Evolutionary conservation across 2,888 invertebrate species (phyloP), one percentile per base, ranked within the genome.

Genomic region (Leptura quadrifasciata): DNA sequence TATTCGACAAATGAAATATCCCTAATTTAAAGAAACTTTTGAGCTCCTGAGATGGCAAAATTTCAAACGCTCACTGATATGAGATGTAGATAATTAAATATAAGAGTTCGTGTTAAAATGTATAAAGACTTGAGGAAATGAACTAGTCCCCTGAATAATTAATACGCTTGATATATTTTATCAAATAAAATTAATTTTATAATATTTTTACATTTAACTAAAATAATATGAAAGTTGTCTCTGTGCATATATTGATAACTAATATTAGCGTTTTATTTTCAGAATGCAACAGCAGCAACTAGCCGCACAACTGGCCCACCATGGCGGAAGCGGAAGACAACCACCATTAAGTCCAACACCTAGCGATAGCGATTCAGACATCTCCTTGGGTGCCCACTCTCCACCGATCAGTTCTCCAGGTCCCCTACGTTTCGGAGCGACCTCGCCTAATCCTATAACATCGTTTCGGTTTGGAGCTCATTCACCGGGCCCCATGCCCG

Each of bases 201-300:
- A 24, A n/a, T 24, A 24, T 24, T 24, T 24, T 24, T 24, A 31
- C 27, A 31, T 31, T 31, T 31, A 0, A 31, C 8, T 5, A 31
- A 31, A 31, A 31, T 31, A 31, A 31, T 6, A 31, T 8, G 8
- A 31, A 8, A 31, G 27, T 5, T 5, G 6, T 8, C 5, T 6
- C 2, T 24, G 5, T 24, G 24, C 24, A 8, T 15, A 47, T 6
- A 15, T 47, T 47, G 47, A 47, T n/a, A 47, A 47, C 47, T 47
- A 47, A 47, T 47, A 15, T 47, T 47, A 47, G n/a, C 5, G n/a
- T 75, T 76, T 81, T 83, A 82, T 69, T 88, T 88, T 54, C 88
- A 90, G 90, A 77, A 90, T 90, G 89, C 90, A 89, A 79, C 89
- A 89, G 79, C 90, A 88, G 77, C 88, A 89, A 79, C 88, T 89